Conservation (phyloP, 2,113 vertebrate species). For the Redunca redunca region DNA sequence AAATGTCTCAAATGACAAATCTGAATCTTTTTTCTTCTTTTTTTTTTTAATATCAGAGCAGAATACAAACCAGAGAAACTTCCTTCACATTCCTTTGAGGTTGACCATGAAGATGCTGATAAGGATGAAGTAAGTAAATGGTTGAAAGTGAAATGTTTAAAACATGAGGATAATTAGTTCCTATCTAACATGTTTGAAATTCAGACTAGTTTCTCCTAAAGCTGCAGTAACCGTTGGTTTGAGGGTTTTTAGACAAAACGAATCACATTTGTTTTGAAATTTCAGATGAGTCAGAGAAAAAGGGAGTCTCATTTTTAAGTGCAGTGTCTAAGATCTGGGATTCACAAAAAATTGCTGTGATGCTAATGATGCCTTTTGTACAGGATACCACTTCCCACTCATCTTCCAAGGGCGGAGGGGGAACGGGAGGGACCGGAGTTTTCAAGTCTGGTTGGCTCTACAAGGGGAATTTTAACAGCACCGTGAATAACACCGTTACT, state of each 20-base stretch:
- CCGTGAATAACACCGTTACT: constrained; percentile 97
- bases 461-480: constrained; percentile 99
- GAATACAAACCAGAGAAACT: constrained; percentile 93
- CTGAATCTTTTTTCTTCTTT: not conserved
- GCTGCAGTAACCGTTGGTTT: not conserved
- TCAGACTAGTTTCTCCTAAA: constrained; percentile 13
- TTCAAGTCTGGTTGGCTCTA: constrained; percentile 98
- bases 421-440: constrained; percentile 87
- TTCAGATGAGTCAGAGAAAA: constrained; percentile 34
- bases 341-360: not conserved
- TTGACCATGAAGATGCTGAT: constrained; percentile 96
- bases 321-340: not conserved
- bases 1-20: not conserved
- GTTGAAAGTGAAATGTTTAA: not conserved
- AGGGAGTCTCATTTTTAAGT: not conserved
- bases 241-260: constrained; percentile 7
- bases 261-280: constrained; percentile 35
- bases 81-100: constrained; percentile 96
- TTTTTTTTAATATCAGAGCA: constrained; percentile 82
- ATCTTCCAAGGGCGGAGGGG: constrained; percentile 95
- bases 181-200: not conserved
- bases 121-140: constrained; percentile 93
- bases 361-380: constrained; percentile 60
- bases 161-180: not conserved
- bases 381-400: constrained; percentile 98